Evolutionary conservation across 2,113 vertebrate species (phyloP).

Genomic region (Hippoglossus stenolepis): DNA sequence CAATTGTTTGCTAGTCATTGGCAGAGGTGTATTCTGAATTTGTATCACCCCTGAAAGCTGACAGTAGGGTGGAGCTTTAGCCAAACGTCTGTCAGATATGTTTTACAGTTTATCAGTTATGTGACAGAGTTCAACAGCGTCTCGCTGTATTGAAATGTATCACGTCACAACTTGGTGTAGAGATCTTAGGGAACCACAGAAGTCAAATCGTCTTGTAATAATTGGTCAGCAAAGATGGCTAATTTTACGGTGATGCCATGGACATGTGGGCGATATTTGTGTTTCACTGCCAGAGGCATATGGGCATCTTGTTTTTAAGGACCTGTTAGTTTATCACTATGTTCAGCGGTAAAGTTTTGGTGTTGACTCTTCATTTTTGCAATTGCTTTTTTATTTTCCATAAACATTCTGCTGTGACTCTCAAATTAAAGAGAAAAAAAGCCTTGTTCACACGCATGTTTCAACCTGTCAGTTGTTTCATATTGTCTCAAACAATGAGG

Average conservation of each 20-base stretch:
- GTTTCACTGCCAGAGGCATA: background rate
- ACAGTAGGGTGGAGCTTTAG: background rate
- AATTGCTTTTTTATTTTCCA: background rate
- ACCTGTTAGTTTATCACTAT: background rate
- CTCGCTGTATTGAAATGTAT: background rate
- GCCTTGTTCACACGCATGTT: constrained; percentile 50
- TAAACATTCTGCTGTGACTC: background rate
- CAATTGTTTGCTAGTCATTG: background rate
- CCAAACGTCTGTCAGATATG: background rate
- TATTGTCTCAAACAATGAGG: constrained; percentile 31
- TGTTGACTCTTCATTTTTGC: background rate
- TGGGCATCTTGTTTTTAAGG: background rate
- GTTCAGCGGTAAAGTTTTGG: background rate
- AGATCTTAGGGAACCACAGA: background rate
- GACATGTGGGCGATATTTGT: background rate
- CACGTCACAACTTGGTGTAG: background rate
- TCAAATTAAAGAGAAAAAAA: constrained; percentile 11
- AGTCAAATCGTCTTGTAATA: background rate
- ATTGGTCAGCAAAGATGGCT: background rate
- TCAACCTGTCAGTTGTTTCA: constrained; percentile 47
- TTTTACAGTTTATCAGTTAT: too few relatives aligned
- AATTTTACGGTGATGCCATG: background rate
- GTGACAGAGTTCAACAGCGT: background rate
- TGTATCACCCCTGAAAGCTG: background rate
- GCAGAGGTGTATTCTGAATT: background rate